A percentile compares a stretch with the other conserved stretches of the same genome.
Conservation (phyloP, 2,888 invertebrate genomes). For the Ryuthela nishihirai region DNA sequence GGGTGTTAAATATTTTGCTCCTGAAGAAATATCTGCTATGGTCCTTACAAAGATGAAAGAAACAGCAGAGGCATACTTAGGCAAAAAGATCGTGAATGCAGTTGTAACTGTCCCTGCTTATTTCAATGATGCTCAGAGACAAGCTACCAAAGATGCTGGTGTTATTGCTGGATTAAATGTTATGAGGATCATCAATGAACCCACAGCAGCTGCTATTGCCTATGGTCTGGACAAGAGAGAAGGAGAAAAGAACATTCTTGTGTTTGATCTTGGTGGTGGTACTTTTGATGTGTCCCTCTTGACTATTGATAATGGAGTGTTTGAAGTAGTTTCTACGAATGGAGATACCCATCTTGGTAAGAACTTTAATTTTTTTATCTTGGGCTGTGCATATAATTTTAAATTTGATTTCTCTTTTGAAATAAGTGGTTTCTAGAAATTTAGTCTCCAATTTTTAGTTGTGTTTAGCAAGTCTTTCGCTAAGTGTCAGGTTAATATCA, state of each 20-base stretch:
- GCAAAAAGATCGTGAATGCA: conserved; percentile 82
- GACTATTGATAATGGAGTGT: conserved; percentile 98
- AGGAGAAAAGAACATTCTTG: conserved; percentile 96
- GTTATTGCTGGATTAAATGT: conserved; percentile 86
- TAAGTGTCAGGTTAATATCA: too few species aligned
- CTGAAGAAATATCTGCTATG: conserved; percentile 99
- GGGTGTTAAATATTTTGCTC: conserved; percentile 86
- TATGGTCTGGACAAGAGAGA: conserved; percentile 96
- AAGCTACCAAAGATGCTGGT: conserved; percentile 98
- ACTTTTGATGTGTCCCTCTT: conserved; percentile 98
- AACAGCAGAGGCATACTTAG: conserved; percentile 95
- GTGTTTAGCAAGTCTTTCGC: too few species aligned
- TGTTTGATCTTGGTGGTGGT: conserved; percentile 98
- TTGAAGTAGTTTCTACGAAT: conserved; percentile 85
- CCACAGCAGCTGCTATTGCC: conserved; percentile 94
- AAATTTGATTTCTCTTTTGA: too few species aligned
- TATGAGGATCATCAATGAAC: conserved; percentile 97
- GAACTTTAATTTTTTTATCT: not conserved
- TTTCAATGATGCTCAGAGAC: conserved; percentile 99
- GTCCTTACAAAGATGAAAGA: conserved; percentile 97
- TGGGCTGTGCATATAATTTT: too few species aligned
- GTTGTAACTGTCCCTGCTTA: conserved; percentile 96
- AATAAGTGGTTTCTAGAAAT: too few species aligned
- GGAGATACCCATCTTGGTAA: conserved; percentile 85
- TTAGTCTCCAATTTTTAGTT: too few species aligned